Base-by-base conservation (phyloP, 2,113 vertebrate genomes). In the Gymnarchus niloticus region DNA sequence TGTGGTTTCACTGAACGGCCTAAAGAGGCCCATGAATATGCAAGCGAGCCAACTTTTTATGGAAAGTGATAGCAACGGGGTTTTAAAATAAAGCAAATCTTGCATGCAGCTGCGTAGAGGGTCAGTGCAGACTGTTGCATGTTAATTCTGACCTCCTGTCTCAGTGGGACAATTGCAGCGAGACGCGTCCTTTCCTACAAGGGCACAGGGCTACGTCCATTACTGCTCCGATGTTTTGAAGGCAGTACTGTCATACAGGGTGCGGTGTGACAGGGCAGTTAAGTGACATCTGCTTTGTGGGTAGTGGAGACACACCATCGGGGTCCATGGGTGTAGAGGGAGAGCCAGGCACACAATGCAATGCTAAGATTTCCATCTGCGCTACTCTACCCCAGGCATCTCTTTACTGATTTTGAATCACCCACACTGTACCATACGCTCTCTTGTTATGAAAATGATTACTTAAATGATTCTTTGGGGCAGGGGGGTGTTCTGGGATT, bases 141-240 rank as follows among this genome's bases (percentile, higher is more conserved):
- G 83, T 84, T 84, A 84, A 69, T 84, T 65, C 21, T 51, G 21
- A 73, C 61, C 83, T 84, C 44, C 48, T 25, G 2, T 49, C 83
- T 28, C 61, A 77, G 73, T 48, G 41, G 73, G 17, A 44, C 49
- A 8, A 48, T 48, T 73, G 41, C 57, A 51, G 59, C 49, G 21
- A 51, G 83, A 84, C 44, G 57, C 56, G 8, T 5, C 57, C 14
- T 49, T 46, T 28, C 19, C 23, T 41, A 69, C 57, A 84, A 84
- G 83, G 46, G 48, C 83, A 51, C 83, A 51, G 41, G 19, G 59
- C 83, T 84, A 57, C n/a, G 49, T 52, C 51, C 5, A 73, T 73
- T 12, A 73, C 48, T 48, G 37, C 46, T 51, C 12, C 4, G 54
- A 23, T 83, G 41, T 25, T 44, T 41, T 59, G 41, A 23, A 57